Conservation (phyloP, 2,888 invertebrate species). For the Chymomyza procnemis region DNA sequence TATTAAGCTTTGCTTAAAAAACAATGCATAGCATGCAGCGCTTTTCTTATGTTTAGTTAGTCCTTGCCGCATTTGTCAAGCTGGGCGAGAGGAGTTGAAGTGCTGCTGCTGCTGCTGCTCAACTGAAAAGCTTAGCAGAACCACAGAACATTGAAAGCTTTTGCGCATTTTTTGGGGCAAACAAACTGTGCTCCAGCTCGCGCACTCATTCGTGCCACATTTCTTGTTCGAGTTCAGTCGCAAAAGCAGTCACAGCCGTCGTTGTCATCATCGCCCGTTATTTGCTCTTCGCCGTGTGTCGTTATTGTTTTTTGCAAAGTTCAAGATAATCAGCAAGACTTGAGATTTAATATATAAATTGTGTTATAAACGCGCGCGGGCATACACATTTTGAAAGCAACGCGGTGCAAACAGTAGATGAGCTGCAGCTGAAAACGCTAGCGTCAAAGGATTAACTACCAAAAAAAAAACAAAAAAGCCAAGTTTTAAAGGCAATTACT, state of each 20-base stretch:
- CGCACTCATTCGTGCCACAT: conserved; percentile 50
- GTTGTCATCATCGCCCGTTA: conserved; percentile 38
- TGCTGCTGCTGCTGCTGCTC: too few relatives aligned
- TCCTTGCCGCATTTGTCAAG: neutral
- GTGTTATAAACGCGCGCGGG: neutral
- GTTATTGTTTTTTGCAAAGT: conserved; percentile 35
- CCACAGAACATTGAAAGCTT: neutral
- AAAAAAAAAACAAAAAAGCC: too few relatives aligned
- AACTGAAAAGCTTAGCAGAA: neutral
- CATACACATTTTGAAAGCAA: neutral
- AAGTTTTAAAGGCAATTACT: conserved; percentile 9
- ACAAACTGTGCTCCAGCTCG: neutral
- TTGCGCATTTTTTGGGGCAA: neutral
- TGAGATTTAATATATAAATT: neutral
- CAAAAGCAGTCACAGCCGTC: conserved; percentile 51
- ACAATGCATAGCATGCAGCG: neutral
- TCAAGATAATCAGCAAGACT: conserved; percentile 8
- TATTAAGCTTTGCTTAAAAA: conserved; percentile 1
- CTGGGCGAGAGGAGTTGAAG: neutral
- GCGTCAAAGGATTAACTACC: too few relatives aligned
- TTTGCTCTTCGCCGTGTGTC: neutral
- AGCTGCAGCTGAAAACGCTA: too few relatives aligned
- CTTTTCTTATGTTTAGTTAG: neutral
- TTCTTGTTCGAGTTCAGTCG: conserved; percentile 49
- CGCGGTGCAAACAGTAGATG: too few relatives aligned